Base-by-base conservation (phyloP, 2,113 vertebrate species). In the Hemichromis elongatus region DNA sequence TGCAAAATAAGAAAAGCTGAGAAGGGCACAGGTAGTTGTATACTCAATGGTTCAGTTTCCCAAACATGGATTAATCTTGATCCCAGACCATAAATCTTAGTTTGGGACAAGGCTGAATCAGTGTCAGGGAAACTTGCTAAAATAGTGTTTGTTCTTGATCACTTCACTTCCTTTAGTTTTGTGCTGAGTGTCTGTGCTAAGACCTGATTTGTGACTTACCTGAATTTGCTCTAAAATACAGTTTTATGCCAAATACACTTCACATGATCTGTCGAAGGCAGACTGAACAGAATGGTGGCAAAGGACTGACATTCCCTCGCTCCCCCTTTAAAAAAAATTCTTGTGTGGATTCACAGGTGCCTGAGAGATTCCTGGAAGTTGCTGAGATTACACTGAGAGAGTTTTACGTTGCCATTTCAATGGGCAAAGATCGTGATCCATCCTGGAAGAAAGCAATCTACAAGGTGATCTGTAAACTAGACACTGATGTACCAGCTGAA, bases 371-470 rank as follows among this genome's bases (percentile, higher is more conserved):
- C 93, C 94, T 98, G 92, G 96, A 98, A 82, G 97, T 98, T 73
- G 96, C 97, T 14, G 97, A 96, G 90, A 89, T 98, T 92, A 98
- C 98, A 2, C 90, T 98, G 78, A 95, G 94, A 92, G 97, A 98
- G 82, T 98, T 99, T 95, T 98, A 98, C 95, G 92, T 92, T 0
- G 97, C 98, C 1, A 94, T 99, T 92, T 96, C 95, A 26, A 40
- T 95, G 1, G 96, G 97, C 56, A 97, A 96, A 93, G 98, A 99
- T 1, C 89, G 92, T 0, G 97, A 98, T 82, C 97, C 98, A 6
- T 98, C 97, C 80, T 99, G 98, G 98, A 99, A 99, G 95, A 99
- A 99, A 93, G 94, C 96, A 11, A 99, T 99, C 95, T 99, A 99
- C 94, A 99, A 98, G 94, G 97, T 98, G 16, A 99, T 99, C 95